Evolutionary conservation across 92 coral and sea anemone species (phyloP), one percentile per base, ranked within the genome.

Genomic region (Porites cylindrica): DNA sequence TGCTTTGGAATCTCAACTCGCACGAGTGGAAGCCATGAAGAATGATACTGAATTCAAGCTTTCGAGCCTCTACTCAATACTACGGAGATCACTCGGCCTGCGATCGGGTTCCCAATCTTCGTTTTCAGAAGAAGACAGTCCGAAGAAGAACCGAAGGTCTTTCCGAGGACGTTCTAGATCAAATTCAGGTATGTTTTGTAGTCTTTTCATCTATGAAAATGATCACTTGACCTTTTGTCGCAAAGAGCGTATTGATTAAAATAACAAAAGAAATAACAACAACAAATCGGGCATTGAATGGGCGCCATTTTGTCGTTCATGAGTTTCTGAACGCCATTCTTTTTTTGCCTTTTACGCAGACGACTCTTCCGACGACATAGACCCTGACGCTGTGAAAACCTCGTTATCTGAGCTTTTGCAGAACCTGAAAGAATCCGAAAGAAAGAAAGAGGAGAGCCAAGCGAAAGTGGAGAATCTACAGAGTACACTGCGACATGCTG

Each of bases 341-440:
- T 38, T 38, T 3, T 38, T 38, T 4, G 6, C 16, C 61, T 56
- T 56, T 14, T 56, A 51, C 19, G 8, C 79, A 95, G 98, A 95
- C 8, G 98, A 95, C 66, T 93, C 94, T 4, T 75, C 93, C 52
- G 96, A 95, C 61, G 98, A 95, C 63, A 93, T 95, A 26, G 96
- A 95, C 56, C 93, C 93, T 7, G 98, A 95, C 52, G 71, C 79
- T 11, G 94, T 93, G 66, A 95, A 93, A 38, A 86, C 92, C 1
- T 84, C 98, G 11, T 80, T 95, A 14, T 10, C 50, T 43, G 96
- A 93, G 64, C 86, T 95, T 10, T 90, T 95, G 13, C 96, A 93
- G 66, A 95, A 74, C 88, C 82, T 93, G 20, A 92, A 92, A 51
- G 94, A 95, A 81, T 20, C 91, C 1, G 98, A 95, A 58, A 83